phyloP scores from a whole-genome alignment of 2,888 invertebrate species.

The Parnassius mnemosyne region DNA sequence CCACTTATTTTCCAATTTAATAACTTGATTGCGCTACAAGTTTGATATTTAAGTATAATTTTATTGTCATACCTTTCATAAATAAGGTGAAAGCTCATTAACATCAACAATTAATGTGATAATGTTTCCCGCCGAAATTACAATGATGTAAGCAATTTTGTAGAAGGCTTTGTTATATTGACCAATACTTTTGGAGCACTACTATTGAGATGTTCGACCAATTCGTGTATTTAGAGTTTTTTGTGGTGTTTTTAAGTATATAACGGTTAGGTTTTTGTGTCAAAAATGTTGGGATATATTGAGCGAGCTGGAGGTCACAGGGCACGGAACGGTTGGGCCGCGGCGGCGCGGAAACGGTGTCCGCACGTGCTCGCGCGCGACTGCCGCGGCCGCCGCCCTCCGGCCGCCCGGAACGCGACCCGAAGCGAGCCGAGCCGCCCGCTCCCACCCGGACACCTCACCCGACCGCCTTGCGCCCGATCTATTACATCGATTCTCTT shows the following conservation, averaged over 20 bases:
- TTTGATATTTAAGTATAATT: neutral
- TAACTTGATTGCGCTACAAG: no score
- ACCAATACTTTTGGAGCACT: slow-evolving; percentile 54
- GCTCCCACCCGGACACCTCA: slow-evolving; percentile 40
- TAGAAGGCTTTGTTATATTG: slow-evolving; percentile 65
- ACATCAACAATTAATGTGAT: slow-evolving; percentile 33
- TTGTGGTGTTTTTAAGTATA: slow-evolving; percentile 5
- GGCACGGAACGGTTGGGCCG: slow-evolving; percentile 45
- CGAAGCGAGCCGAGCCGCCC: slow-evolving; percentile 60
- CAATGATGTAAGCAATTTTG: slow-evolving; percentile 63
- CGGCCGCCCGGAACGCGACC: slow-evolving; percentile 54
- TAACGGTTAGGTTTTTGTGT: slow-evolving; percentile 12
- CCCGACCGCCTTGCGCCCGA: slow-evolving; percentile 39
- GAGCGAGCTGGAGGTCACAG: slow-evolving; percentile 52
- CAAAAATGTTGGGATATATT: slow-evolving; percentile 45
- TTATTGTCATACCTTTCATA: slow-evolving; percentile 29
- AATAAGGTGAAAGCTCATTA: slow-evolving; percentile 30
- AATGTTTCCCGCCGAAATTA: slow-evolving; percentile 72
- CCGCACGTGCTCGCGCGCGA: slow-evolving; percentile 75
- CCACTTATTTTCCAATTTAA: no score
- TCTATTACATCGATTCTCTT: slow-evolving; percentile 48
- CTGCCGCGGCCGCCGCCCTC: slow-evolving; percentile 56
- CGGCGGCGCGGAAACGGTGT: slow-evolving; percentile 62
- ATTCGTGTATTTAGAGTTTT: slow-evolving; percentile 1
- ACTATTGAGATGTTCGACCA: slow-evolving; percentile 14